Conservation (phyloP, 2,888 invertebrate genomes). For the Theristus sp. region DNA sequence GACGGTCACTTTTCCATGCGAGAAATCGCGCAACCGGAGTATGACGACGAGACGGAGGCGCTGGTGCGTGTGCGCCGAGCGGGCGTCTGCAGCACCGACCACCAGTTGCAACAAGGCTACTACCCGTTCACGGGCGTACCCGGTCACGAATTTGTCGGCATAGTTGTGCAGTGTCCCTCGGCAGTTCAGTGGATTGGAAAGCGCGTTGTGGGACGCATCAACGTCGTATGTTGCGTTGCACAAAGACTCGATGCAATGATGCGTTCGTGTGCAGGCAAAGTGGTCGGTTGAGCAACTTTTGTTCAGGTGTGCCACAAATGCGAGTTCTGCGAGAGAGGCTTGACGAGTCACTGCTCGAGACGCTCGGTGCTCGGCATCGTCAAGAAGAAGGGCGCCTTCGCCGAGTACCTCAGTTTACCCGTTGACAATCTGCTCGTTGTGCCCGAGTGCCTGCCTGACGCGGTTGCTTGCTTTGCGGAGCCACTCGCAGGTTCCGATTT, state of each 20-base stretch:
- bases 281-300: too few relatives aligned
- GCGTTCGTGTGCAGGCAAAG: too few relatives aligned
- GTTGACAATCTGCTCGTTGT: neutral
- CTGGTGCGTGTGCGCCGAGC: neutral
- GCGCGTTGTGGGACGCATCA: neutral
- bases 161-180: neutral
- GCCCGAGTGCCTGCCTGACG: neutral
- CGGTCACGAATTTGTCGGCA: neutral
- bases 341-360: neutral
- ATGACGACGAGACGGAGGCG: neutral
- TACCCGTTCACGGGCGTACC: neutral
- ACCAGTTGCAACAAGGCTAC: neutral
- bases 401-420: neutral
- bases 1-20: neutral
- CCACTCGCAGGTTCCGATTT: neutral
- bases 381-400: neutral
- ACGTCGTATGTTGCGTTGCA: neutral
- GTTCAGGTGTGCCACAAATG: neutral
- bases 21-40: neutral
- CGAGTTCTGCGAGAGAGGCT: neutral
- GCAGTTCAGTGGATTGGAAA: neutral
- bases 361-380: neutral
- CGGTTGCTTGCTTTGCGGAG: neutral
- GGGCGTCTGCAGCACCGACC: neutral
- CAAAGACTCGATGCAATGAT: too few relatives aligned